Base-by-base conservation (phyloP, 2,888 invertebrate species). In the Esperia sulphurella region DNA sequence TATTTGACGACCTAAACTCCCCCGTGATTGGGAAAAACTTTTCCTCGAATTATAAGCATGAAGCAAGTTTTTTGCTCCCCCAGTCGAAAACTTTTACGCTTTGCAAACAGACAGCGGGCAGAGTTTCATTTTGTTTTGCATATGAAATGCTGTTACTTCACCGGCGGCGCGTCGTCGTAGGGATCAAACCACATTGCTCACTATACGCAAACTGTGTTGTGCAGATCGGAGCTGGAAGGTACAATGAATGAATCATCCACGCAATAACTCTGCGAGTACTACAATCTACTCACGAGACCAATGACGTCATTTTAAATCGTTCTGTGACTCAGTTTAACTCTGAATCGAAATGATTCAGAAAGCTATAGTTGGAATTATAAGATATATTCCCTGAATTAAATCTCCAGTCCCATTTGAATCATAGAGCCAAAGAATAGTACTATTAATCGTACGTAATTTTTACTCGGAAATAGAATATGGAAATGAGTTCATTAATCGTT, bases 281-380 rank as follows among this genome's bases (percentile, higher is more conserved):
- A 58, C 54, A 55, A 52, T 58, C 60, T 71, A 71, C 68, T 71
- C 68, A 71, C 63, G 66, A 63, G 52, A 60, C 55, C 49, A 56
- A 66, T 81, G 79, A 77, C 81, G 83, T 83, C 79, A 83, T 58
- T 63, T 57, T 61, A 57, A 63, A 70, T 68, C 51, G 51, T 65
- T 65, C 47, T 48, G 53, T 83, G 82, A 83, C 51, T 83, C 80
- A 83, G 52, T 58, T 59, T 1, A 61, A 64, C 62, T 61, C 55
- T 55, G 52, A 59, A 59, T 58, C 53, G 57, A 62, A 75, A 75
- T 79, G 66, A 71, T 65, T 79, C 67, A 71, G 58, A 59, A 48
- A 48, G 21, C 21, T 28, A 44, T 51, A 40, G 14, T 14, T 12
- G 28, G 33, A 31, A 31, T 7, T 51, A 31, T 7, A n/a, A 13